Evolutionary conservation across 2,888 invertebrate genomes (phyloP).

Genomic region (Epirrita christyi): DNA sequence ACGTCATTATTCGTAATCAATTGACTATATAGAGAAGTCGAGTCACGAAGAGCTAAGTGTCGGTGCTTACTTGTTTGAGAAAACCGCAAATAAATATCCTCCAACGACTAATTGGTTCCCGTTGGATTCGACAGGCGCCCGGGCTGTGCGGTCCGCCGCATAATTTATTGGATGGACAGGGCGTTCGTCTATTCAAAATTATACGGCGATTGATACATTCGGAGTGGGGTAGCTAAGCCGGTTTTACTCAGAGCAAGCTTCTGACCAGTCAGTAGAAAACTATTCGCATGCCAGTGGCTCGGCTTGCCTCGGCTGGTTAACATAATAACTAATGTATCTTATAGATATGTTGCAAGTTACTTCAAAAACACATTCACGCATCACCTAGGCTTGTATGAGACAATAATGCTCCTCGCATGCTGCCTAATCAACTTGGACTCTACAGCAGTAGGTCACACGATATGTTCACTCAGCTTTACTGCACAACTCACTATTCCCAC

Average conservation of each 20-base stretch:
- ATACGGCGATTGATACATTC: slow-evolving; percentile 41
- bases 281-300: not conserved
- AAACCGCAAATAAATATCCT: slow-evolving; percentile 82
- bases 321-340: no score
- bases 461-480: not conserved
- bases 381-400: no score
- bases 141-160: slow-evolving; percentile 71
- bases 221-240: slow-evolving; percentile 4
- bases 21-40: slow-evolving; percentile 59
- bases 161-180: slow-evolving; percentile 76
- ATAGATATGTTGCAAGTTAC: no score
- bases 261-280: no score
- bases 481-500: not conserved
- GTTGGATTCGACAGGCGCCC: slow-evolving; percentile 77
- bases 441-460: no score
- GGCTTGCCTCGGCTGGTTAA: not conserved
- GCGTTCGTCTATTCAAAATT: slow-evolving; percentile 51
- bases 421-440: no score
- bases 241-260: not conserved
- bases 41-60: slow-evolving; percentile 64
- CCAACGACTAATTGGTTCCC: slow-evolving; percentile 81
- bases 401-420: no score
- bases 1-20: slow-evolving; percentile 50
- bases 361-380: no score
- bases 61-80: slow-evolving; percentile 70